These are phyloP conservation scores for Xenus cinereus DNA, from an alignment of 2,113 vertebrate genomes.

Conservation along the genomic window DNA sequence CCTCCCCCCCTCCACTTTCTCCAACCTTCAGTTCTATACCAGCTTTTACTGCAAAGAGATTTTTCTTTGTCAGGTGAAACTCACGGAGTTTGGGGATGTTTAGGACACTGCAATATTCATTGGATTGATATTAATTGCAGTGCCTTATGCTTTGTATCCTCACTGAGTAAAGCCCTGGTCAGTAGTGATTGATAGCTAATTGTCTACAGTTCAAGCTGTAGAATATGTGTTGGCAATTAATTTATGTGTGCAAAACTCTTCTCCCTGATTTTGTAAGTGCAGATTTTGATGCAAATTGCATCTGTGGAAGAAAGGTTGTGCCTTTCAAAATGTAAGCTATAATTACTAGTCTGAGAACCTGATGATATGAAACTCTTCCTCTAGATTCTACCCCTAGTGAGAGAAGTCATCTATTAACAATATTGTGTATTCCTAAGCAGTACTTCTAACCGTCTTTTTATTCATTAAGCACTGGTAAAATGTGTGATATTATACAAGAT, in stretches of 20 bases:
- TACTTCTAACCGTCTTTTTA: background rate
- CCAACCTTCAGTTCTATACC: background rate
- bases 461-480: constrained; percentile 12
- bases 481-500: background rate
- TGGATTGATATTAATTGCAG: background rate
- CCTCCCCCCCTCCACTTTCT: background rate
- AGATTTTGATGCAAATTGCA: constrained; percentile 56
- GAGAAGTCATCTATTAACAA: constrained; percentile 1
- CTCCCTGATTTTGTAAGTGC: constrained; percentile 37
- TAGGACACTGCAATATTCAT: background rate
- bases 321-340: constrained; percentile 42
- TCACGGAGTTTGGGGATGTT: background rate
- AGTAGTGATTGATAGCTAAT: constrained; percentile 3
- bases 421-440: constrained; percentile 7
- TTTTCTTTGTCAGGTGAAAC: constrained; percentile 29
- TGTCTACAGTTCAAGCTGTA: constrained; percentile 23
- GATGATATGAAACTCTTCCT: constrained; percentile 15
- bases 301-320: constrained; percentile 8
- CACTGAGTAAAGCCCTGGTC: background rate
- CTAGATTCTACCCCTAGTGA: constrained; percentile 1
- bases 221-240: constrained; percentile 14
- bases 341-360: constrained; percentile 49
- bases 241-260: constrained; percentile 39
- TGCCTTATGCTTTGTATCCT: background rate
- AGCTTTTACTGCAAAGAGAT: background rate